phyloP scores from a whole-genome alignment of 2,113 vertebrate genomes.

The Cynoglossus semilaevis region DNA sequence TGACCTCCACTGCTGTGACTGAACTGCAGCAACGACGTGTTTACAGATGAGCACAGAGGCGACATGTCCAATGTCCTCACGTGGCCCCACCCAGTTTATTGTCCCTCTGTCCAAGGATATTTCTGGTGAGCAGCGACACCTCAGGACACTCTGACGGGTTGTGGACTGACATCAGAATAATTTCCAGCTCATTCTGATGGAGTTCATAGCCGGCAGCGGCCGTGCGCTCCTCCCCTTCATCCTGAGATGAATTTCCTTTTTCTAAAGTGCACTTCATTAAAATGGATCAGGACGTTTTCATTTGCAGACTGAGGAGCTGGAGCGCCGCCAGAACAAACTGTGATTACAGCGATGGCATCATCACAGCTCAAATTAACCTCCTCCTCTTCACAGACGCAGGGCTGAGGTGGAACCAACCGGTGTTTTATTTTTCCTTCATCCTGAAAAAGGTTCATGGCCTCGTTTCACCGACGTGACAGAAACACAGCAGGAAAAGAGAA shows the following conservation, averaged over 20 bases:
- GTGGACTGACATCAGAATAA: too few relatives aligned
- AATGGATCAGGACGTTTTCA: conserved; percentile 28
- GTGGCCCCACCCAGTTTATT: too few relatives aligned
- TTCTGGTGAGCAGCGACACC: too few relatives aligned
- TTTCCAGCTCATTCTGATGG: conserved; percentile 24
- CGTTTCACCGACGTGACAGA: conserved; percentile 11
- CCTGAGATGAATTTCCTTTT: conserved; percentile 16
- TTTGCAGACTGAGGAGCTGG: conserved; percentile 14
- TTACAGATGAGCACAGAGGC: too few relatives aligned
- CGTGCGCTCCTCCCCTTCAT: conserved; percentile 11
- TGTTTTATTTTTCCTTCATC: conserved; percentile 3
- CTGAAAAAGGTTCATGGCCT: conserved; percentile 10
- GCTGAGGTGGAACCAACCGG: not conserved
- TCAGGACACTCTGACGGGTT: too few relatives aligned
- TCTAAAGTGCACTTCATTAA: conserved; percentile 30
- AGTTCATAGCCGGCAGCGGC: conserved; percentile 15
- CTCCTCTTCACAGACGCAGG: conserved; percentile 3
- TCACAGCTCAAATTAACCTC: conserved; percentile 23
- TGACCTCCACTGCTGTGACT: too few relatives aligned
- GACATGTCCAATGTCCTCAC: too few relatives aligned
- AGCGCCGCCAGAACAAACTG: not conserved
- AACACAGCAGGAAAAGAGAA: too few relatives aligned
- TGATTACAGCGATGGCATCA: conserved; percentile 9
- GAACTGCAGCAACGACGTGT: too few relatives aligned
- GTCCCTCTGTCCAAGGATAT: too few relatives aligned